These are phyloP conservation scores for Amphipyra berbera DNA, from an alignment of 2,888 invertebrate species.

Conservation along the genomic window DNA sequence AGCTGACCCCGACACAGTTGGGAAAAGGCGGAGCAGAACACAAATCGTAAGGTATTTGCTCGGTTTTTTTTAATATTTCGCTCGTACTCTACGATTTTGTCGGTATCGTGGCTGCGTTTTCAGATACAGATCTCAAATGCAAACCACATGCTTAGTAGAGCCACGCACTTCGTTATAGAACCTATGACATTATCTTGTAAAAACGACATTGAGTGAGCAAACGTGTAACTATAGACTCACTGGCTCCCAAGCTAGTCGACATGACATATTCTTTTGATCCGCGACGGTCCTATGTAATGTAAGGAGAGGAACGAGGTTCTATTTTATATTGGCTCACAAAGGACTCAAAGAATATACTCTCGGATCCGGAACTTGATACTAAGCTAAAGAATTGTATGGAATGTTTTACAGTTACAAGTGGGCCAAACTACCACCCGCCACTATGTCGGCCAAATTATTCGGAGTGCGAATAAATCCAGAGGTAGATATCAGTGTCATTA, in stretches of 20 bases:
- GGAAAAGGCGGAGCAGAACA: too few relatives aligned
- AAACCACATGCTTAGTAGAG: too few relatives aligned
- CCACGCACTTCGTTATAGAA: too few relatives aligned
- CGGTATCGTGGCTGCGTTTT: too few relatives aligned
- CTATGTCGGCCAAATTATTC: constrained; percentile 85
- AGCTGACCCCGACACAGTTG: too few relatives aligned
- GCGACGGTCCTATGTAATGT: not conserved
- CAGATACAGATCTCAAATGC: too few relatives aligned
- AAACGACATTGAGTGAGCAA: too few relatives aligned
- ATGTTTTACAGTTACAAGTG: constrained; percentile 61
- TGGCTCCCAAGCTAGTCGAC: constrained; percentile 6
- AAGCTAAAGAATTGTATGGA: not conserved
- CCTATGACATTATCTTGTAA: too few relatives aligned
- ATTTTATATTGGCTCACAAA: constrained; percentile 38
- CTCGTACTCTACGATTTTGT: too few relatives aligned
- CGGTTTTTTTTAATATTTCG: too few relatives aligned
- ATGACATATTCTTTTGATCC: constrained; percentile 28
- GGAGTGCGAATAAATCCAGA: constrained; percentile 75
- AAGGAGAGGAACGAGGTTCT: constrained; percentile 21
- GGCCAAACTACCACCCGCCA: constrained; percentile 86
- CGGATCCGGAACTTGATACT: constrained; percentile 5
- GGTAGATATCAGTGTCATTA: constrained; percentile 68
- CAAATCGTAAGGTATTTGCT: too few relatives aligned
- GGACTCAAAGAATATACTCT: constrained; percentile 14
- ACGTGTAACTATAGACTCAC: not conserved